Conservation (phyloP, 2,888 invertebrate genomes). For the Caradrina clavipalpis region DNA sequence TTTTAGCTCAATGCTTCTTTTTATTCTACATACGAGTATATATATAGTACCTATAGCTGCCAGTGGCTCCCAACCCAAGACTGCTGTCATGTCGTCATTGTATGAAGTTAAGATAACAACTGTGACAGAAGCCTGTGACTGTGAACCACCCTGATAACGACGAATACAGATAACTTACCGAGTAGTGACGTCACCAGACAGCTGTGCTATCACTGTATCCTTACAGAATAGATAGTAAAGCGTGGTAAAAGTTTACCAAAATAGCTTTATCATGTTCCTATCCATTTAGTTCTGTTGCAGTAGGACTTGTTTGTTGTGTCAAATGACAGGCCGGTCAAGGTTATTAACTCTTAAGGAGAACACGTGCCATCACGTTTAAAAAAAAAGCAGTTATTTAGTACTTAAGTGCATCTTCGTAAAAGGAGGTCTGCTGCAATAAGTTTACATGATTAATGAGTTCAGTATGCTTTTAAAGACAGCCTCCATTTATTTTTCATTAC, state of each 20-base stretch:
- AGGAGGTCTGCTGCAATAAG: too few species aligned
- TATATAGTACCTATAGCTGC: too few species aligned
- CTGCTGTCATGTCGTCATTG: neutral
- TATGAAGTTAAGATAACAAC: constrained; percentile 10
- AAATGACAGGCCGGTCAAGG: neutral
- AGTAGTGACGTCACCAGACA: constrained; percentile 42
- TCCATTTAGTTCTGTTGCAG: neutral
- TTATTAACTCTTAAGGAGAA: neutral
- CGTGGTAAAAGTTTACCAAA: constrained; percentile 24
- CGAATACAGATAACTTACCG: constrained; percentile 5
- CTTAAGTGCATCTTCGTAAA: too few species aligned
- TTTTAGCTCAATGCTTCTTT: too few species aligned
- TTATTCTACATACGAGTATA: too few species aligned
- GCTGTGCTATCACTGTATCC: constrained; percentile 29
- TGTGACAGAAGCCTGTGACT: constrained; percentile 13
- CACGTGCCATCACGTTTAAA: too few species aligned
- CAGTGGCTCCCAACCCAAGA: neutral
- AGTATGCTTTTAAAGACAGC: too few species aligned
- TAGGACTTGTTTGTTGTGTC: neutral
- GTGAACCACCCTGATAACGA: constrained; percentile 29
- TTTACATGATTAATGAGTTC: too few species aligned
- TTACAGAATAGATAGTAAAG: neutral
- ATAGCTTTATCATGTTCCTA: constrained; percentile 11
- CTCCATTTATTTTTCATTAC: too few species aligned
- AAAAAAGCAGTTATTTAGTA: too few species aligned